A percentile compares a stretch with the other conserved stretches of the same genome.
Evolutionary conservation across 2,888 invertebrate genomes (phyloP).

Genomic region (Eulithis prunata): DNA sequence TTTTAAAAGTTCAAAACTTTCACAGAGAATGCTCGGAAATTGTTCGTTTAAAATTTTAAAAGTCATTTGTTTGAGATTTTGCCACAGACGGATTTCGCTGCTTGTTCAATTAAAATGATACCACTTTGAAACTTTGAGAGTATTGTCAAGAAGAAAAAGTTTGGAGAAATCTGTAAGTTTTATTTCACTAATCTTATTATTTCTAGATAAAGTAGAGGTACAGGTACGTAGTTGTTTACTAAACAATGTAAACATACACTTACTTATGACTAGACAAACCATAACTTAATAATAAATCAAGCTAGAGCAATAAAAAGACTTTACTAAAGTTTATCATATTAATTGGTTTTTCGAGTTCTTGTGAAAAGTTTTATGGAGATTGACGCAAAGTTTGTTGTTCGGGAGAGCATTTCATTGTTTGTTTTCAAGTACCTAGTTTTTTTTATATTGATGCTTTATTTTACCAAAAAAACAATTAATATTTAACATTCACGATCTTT

Average conservation of each 20-base stretch:
- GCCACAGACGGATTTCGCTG: conserved; percentile 1
- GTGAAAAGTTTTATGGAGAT: no score
- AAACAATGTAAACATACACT: neutral
- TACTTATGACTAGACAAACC: neutral
- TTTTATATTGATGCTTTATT: no score
- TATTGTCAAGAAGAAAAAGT: conserved; percentile 7
- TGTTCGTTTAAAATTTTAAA: conserved; percentile 38
- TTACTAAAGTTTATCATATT: no score
- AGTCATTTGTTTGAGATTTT: conserved; percentile 34
- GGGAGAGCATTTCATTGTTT: no score
- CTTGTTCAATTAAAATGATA: conserved; percentile 18
- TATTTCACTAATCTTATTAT: neutral
- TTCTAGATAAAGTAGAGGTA: neutral
- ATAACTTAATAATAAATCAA: no score
- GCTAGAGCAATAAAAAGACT: no score
- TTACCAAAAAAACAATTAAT: no score
- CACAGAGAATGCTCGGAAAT: conserved; percentile 36
- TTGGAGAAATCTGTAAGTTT: conserved; percentile 27
- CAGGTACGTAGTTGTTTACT: neutral
- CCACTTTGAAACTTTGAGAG: conserved; percentile 19
- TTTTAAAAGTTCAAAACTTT: conserved; percentile 37
- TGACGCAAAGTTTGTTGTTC: no score
- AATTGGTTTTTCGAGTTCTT: no score
- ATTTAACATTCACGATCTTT: no score
- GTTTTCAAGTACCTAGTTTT: no score